Conservation (phyloP, 2,113 vertebrate genomes). For the Lasiurus borealis region DNA sequence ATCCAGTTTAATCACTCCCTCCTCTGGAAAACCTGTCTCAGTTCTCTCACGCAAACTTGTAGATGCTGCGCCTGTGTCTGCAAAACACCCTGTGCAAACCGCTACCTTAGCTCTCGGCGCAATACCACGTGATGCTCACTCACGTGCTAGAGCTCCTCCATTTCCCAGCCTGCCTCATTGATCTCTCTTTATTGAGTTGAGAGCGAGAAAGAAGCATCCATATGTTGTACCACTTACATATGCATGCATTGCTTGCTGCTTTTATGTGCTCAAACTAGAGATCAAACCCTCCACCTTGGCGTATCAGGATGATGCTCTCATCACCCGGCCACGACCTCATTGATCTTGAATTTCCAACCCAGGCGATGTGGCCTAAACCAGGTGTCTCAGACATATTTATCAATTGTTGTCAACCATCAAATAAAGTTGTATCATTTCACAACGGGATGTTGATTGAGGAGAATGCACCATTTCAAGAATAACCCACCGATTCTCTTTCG, state of each 20-base stretch:
- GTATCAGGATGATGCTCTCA: not conserved
- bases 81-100: not conserved
- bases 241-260: not conserved
- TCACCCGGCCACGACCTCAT: not conserved
- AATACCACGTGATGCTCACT: not conserved
- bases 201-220: not conserved
- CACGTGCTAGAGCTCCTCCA: not conserved
- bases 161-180: not conserved
- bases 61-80: too few relatives aligned
- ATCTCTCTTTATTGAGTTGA: not conserved
- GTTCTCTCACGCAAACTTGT: not conserved
- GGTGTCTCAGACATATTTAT: not conserved
- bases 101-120: not conserved
- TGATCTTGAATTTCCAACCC: not conserved
- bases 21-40: not conserved
- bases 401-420: not conserved
- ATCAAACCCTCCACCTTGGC: not conserved
- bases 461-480: not conserved
- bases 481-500: not conserved
- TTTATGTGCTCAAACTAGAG: not conserved
- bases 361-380: not conserved
- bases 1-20: not conserved
- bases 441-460: not conserved
- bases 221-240: not conserved
- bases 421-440: not conserved